These are phyloP conservation scores for Indicator maculatus DNA, from an alignment of 2,113 vertebrate genomes.

Conservation along the genomic window DNA sequence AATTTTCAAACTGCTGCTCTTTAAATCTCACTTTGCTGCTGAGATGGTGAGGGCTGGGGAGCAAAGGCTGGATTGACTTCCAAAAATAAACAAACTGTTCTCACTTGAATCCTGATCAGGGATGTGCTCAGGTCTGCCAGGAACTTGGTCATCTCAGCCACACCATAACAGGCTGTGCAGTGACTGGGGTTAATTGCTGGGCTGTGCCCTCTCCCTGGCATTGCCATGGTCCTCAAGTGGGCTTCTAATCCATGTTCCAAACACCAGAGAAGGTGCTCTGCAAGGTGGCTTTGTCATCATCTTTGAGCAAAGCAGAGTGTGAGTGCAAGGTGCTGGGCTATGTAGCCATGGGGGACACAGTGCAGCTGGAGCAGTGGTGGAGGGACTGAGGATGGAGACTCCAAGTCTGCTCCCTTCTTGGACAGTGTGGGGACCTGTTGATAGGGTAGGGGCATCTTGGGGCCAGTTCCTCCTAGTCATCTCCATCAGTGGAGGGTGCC, in stretches of 20 bases:
- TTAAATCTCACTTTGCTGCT: neutral
- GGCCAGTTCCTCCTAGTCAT: neutral
- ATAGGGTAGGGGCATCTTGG: neutral
- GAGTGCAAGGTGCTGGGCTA: rapidly evolving
- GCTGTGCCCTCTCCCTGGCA: neutral
- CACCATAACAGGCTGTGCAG: neutral
- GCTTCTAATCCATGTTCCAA: neutral
- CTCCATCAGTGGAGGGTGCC: neutral
- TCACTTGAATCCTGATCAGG: neutral
- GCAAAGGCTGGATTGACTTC: neutral
- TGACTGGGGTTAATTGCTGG: neutral
- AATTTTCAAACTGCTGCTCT: conserved; percentile 42
- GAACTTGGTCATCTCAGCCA: neutral
- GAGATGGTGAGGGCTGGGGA: neutral
- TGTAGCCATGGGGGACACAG: rapidly evolving
- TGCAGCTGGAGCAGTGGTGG: neutral
- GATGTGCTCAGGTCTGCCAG: neutral
- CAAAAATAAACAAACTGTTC: neutral
- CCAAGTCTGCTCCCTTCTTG: neutral
- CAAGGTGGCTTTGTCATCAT: rapidly evolving
- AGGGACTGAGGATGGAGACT: neutral
- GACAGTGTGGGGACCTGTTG: neutral
- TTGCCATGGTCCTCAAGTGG: neutral
- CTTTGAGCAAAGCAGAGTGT: rapidly evolving
- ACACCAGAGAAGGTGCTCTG: neutral